These are phyloP conservation scores for Scolopax mira DNA, from an alignment of 2,113 vertebrate species.

Conservation along the genomic window DNA sequence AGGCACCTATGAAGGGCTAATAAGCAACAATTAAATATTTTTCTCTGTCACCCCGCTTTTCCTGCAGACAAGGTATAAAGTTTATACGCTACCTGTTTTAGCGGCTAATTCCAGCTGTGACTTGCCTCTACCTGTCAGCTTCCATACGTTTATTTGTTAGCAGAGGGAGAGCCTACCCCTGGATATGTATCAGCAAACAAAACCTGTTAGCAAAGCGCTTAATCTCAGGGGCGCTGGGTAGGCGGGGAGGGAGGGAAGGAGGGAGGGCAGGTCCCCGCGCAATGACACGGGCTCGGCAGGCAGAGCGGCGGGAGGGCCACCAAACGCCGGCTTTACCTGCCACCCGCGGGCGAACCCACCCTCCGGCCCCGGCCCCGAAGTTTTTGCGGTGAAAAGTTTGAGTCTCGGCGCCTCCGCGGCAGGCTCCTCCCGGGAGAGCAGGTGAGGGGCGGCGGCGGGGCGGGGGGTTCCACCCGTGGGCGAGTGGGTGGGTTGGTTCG, in stretches of 20 bases:
- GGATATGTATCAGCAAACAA: neutral
- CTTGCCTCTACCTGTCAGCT: neutral
- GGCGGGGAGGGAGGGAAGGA: neutral
- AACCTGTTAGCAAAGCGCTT: neutral
- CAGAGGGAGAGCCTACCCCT: neutral
- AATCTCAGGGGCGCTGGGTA: neutral
- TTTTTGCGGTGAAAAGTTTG: slow-evolving; percentile 15
- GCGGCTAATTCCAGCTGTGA: neutral
- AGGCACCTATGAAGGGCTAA: neutral
- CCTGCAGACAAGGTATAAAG: neutral
- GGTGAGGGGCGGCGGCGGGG: neutral
- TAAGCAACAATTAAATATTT: neutral
- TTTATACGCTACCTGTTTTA: neutral
- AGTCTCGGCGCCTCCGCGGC: neutral
- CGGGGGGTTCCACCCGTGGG: neutral
- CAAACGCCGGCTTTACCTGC: accelerated
- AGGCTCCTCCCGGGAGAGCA: neutral
- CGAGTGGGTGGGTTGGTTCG: neutral
- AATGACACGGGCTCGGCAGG: neutral
- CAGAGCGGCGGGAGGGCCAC: too few species aligned
- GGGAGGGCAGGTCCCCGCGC: neutral
- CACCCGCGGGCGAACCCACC: neutral
- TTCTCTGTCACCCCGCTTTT: neutral
- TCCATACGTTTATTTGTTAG: neutral
- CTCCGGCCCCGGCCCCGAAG: neutral